A percentile compares a stretch with the other conserved stretches of the same genome.
phyloP scores from a whole-genome alignment of 2,888 invertebrate species.

The Geotrupes spiniger region DNA sequence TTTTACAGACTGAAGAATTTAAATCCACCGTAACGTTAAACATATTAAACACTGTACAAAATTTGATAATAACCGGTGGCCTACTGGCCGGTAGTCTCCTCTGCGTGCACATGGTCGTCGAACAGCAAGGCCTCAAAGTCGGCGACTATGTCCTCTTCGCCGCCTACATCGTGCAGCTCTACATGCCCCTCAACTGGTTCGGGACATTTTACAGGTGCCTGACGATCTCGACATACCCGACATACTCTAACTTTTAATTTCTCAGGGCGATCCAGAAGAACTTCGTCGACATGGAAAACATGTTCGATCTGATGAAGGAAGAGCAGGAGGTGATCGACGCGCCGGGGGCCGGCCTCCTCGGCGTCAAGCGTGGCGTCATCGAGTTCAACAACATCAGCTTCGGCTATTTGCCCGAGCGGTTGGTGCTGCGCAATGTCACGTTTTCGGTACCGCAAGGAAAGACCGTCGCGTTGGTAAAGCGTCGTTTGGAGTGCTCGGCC shows the following conservation, averaged over 20 bases:
- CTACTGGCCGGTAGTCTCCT: conserved; percentile 83
- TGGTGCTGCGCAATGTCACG: conserved; percentile 72
- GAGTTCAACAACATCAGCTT: conserved; percentile 91
- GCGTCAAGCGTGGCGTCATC: conserved; percentile 69
- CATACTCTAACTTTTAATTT: conserved; percentile 20
- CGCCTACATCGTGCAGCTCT: conserved; percentile 90
- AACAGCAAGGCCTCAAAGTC: conserved; percentile 67
- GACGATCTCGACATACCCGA: too few species aligned
- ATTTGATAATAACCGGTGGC: conserved; percentile 83
- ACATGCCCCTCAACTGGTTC: conserved; percentile 95
- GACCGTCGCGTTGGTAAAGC: conserved; percentile 71
- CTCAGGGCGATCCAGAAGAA: conserved; percentile 91
- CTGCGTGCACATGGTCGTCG: conserved; percentile 83
- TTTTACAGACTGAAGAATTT: conserved; percentile 82
- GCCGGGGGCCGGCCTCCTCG: conserved; percentile 71
- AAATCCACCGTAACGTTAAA: conserved; percentile 81
- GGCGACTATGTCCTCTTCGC: conserved; percentile 97
- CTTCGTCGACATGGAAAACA: conserved; percentile 99
- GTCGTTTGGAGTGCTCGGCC: conserved; percentile 6
- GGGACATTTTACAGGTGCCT: conserved; percentile 98
- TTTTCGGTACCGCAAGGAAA: conserved; percentile 80
- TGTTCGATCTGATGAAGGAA: conserved; percentile 92
- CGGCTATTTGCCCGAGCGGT: conserved; percentile 76
- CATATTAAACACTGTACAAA: conserved; percentile 88
- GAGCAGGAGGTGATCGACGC: conserved; percentile 84